Evolutionary conservation across 2,888 invertebrate species (phyloP).

Genomic region (Euclidia mi): DNA sequence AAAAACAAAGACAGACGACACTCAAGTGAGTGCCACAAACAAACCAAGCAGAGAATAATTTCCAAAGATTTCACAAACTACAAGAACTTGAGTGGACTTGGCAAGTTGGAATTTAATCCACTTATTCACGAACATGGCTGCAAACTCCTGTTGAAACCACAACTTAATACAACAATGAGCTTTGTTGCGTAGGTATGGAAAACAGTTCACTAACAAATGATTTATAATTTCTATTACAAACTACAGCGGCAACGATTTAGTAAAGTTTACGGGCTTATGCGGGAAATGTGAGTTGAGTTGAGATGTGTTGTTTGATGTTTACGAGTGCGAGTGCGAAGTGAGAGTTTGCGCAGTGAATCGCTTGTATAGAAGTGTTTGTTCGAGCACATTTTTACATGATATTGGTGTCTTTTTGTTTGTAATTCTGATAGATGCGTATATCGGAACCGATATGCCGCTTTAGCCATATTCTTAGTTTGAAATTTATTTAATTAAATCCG

Average conservation of each 20-base stretch:
- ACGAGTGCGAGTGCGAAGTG: background rate
- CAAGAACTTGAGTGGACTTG: slow-evolving; percentile 51
- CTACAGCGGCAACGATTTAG: slow-evolving; percentile 30
- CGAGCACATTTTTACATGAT: too few relatives aligned
- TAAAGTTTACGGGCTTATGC: slow-evolving; percentile 19
- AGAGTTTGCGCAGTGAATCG: slow-evolving; percentile 1
- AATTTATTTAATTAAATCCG: too few relatives aligned
- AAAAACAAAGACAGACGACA: slow-evolving; percentile 3
- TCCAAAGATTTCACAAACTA: slow-evolving; percentile 53
- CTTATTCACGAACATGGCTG: slow-evolving; percentile 76
- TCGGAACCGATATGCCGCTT: too few relatives aligned
- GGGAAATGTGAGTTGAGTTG: slow-evolving; percentile 23
- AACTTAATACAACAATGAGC: slow-evolving; percentile 78
- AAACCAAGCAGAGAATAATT: slow-evolving; percentile 40
- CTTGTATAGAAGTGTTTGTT: background rate
- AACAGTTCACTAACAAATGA: slow-evolving; percentile 37
- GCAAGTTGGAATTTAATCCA: slow-evolving; percentile 77
- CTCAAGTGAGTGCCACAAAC: slow-evolving; percentile 15
- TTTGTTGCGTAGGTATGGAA: slow-evolving; percentile 64
- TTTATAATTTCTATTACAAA: slow-evolving; percentile 51
- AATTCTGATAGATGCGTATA: too few relatives aligned
- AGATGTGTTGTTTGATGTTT: slow-evolving; percentile 21
- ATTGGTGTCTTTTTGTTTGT: too few relatives aligned
- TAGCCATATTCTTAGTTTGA: too few relatives aligned
- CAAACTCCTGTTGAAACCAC: slow-evolving; percentile 69